Conservation (phyloP, 2,113 vertebrate genomes). For the Hemiprocne comata region DNA sequence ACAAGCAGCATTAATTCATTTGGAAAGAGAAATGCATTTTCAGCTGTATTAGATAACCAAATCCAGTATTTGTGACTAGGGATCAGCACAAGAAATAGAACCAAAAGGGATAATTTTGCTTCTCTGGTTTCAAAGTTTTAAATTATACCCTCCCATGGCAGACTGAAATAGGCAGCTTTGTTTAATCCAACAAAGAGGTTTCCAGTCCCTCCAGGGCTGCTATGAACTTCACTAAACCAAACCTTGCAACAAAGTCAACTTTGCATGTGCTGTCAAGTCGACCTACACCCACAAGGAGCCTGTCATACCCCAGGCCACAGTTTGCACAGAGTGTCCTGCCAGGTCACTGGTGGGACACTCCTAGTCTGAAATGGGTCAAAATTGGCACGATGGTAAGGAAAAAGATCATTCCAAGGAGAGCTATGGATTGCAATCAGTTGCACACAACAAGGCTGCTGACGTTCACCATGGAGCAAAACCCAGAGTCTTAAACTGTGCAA, state of each 20-base stretch:
- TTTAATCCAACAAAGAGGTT: background rate
- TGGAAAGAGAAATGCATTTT: background rate
- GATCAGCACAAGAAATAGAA: background rate
- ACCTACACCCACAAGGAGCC: background rate
- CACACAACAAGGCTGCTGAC: background rate
- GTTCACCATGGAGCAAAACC: background rate
- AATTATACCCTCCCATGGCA: background rate
- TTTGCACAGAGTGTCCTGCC: background rate
- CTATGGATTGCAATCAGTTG: background rate
- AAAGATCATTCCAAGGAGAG: background rate
- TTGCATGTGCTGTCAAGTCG: rapidly evolving
- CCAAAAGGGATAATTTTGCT: background rate
- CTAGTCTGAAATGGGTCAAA: background rate
- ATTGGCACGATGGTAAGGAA: background rate
- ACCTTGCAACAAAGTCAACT: background rate
- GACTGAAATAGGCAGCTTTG: background rate
- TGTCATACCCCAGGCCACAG: background rate
- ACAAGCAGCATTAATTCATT: background rate
- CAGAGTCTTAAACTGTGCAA: background rate
- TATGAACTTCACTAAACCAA: background rate
- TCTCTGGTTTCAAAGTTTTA: background rate
- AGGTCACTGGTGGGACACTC: background rate
- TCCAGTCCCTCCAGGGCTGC: background rate
- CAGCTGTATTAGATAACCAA: background rate
- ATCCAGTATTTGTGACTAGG: background rate